Evolutionary conservation across 2,797 vertebrate species (phyloP), one percentile per base, ranked within the genome.

Genomic region (Heterohyrax brucei): DNA sequence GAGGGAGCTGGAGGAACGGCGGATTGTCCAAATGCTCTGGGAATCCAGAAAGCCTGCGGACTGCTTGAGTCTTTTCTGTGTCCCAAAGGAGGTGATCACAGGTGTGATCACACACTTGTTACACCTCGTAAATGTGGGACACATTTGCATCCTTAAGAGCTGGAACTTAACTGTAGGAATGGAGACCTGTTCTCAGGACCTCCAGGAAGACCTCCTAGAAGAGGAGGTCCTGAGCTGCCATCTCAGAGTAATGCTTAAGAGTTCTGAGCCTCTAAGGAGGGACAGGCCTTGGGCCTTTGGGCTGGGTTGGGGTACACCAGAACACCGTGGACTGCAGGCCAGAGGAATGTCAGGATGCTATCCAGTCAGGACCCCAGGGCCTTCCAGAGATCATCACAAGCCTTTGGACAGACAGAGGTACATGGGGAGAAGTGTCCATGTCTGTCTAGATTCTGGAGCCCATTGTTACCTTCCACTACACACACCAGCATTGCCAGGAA

Each of bases 181-280:
- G 8, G 50, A n/a, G 85, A 53, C 30, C 66, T 89, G 66, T 59
- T 76, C 46, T 66, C 28, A 48, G 79, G n/a, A 72, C 53, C 39
- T 85, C 59, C 33, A 48, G 68, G 77, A 86, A 89, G 75, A 0
- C 89, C 95, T 89, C 68, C 86, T 56, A 73, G 77, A 78, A 50
- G 75, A 94, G 59, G 39, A 48, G 28, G 56, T 26, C 70, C 46
- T 21, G 30, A 19, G n/a, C 46, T 28, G 76, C 24, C 70, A 70
- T 76, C 68, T 86, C 73, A 62, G 73, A 33, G 5, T 39, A 48
- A 30, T 53, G 62, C 81, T 50, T 26, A 39, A 39, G 70, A 28
- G 44, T 48, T 80, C 44, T 14, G 66, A 76, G 62, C 7, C 72
- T 12, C 80, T 39, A 46, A 62, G 72, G 53, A 48, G 30, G n/a